Conservation (phyloP, 2,113 vertebrate species). For the Scartelaos histophorus region DNA sequence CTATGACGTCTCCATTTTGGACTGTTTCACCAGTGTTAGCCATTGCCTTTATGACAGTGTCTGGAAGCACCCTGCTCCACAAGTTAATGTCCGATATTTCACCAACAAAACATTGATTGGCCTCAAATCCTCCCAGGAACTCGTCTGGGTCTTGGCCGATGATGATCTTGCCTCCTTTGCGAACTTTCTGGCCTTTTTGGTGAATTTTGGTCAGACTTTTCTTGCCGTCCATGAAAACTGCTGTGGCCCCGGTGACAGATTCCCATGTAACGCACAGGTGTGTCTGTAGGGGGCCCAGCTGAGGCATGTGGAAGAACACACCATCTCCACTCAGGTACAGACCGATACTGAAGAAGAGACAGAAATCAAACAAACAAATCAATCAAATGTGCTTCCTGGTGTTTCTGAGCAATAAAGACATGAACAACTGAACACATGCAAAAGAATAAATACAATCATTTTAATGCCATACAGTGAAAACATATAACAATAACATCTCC, state of each 20-base stretch:
- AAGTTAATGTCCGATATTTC: slow-evolving; percentile 45
- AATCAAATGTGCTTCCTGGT: no score
- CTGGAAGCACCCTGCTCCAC: slow-evolving; percentile 50
- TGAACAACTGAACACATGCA: no score
- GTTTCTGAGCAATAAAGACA: no score
- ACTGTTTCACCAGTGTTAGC: background rate
- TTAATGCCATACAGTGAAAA: no score
- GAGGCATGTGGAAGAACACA: background rate
- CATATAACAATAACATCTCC: no score
- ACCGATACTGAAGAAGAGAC: slow-evolving; percentile 11
- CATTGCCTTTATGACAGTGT: slow-evolving; percentile 3
- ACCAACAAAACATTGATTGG: slow-evolving; percentile 45
- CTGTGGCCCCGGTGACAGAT: slow-evolving; percentile 26
- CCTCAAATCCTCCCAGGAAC: background rate
- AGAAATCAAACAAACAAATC: no score
- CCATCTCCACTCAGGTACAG: background rate
- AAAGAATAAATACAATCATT: no score
- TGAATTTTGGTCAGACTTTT: slow-evolving; percentile 47
- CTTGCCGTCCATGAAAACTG: slow-evolving; percentile 32
- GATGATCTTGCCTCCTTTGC: background rate
- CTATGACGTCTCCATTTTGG: slow-evolving; percentile 16
- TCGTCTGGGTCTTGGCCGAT: slow-evolving; percentile 44
- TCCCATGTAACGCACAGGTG: slow-evolving; percentile 59
- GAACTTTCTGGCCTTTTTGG: slow-evolving; percentile 5
- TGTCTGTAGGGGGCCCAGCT: slow-evolving; percentile 20